phyloP scores from a whole-genome alignment of 2,113 vertebrate species.

The Bucco capensis region DNA sequence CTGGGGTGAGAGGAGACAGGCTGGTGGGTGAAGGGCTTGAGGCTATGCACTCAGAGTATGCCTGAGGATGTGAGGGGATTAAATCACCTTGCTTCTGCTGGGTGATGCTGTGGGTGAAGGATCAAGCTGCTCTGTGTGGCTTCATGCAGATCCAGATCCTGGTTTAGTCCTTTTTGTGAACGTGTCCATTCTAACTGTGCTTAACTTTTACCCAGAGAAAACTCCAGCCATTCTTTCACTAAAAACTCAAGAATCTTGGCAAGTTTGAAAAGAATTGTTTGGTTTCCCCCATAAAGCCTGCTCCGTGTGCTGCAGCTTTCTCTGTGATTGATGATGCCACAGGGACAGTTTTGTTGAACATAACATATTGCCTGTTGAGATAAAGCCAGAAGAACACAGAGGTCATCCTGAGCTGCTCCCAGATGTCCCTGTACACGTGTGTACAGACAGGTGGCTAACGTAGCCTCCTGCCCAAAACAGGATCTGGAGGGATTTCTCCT shows the following conservation, averaged over 20 bases:
- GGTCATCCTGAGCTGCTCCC: conserved; percentile 26
- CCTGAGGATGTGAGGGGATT: background rate
- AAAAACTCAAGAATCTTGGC: background rate
- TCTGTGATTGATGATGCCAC: conserved; percentile 23
- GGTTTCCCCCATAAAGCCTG: background rate
- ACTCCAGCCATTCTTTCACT: background rate
- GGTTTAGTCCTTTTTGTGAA: background rate
- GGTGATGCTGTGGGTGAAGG: background rate
- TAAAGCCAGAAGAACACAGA: conserved; percentile 50
- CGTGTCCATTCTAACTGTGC: background rate
- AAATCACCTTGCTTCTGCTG: background rate
- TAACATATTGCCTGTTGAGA: conserved; percentile 44
- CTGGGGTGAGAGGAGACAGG: background rate
- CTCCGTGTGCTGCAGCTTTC: background rate
- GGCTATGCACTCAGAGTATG: no score
- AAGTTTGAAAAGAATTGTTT: background rate
- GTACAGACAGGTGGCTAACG: conserved; percentile 25
- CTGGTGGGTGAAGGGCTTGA: background rate
- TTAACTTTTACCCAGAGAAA: background rate
- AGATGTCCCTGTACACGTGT: conserved; percentile 20
- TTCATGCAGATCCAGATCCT: background rate
- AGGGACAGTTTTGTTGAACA: conserved; percentile 31
- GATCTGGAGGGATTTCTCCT: conserved; percentile 35
- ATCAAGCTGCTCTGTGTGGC: no score
- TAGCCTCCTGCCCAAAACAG: conserved; percentile 40